Evolutionary conservation across 2,797 vertebrate genomes (phyloP).

Genomic region (Aplochiton taeniatus): DNA sequence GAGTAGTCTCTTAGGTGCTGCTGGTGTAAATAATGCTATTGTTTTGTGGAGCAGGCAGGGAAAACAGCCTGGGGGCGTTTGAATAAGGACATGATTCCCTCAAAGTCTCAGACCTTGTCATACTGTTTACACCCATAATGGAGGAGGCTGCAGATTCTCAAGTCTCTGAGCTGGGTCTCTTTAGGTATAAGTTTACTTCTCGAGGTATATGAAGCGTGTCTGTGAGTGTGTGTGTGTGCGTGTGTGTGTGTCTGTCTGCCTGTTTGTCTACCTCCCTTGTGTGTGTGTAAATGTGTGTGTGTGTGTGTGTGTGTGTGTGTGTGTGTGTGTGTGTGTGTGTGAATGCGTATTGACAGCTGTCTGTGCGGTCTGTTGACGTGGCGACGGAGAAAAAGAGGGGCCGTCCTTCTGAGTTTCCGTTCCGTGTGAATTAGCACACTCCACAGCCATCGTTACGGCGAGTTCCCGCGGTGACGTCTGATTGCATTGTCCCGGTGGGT

Average conservation of each 20-base stretch:
- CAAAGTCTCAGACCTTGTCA: slow-evolving; percentile 63
- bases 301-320: slow-evolving; percentile 30
- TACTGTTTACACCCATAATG: slow-evolving; percentile 61
- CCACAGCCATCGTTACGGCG: slow-evolving; percentile 86
- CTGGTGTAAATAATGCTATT: slow-evolving; percentile 74
- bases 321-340: slow-evolving; percentile 32
- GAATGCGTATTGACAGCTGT: slow-evolving; percentile 51
- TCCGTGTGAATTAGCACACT: slow-evolving; percentile 81
- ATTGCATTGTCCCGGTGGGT: slow-evolving; percentile 75
- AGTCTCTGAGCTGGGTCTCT: slow-evolving; percentile 37
- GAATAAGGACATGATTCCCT: slow-evolving; percentile 68
- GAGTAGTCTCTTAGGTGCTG: slow-evolving; percentile 41
- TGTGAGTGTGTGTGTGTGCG: slow-evolving; percentile 24
- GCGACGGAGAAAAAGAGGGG: slow-evolving; percentile 57
- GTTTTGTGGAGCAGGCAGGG: slow-evolving; percentile 66
- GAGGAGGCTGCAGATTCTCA: slow-evolving; percentile 47
- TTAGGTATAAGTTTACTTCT: slow-evolving; percentile 33
- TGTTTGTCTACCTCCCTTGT: slow-evolving; percentile 41
- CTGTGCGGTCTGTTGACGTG: slow-evolving; percentile 61
- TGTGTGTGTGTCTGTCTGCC: slow-evolving; percentile 23
- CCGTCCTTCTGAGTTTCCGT: slow-evolving; percentile 60
- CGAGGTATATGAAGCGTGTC: not conserved
- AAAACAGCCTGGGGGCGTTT: slow-evolving; percentile 69
- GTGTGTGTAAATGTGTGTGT: slow-evolving; percentile 46
- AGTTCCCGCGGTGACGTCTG: slow-evolving; percentile 78